Evolutionary conservation across 2,888 invertebrate species (phyloP).

Genomic region (Polyommatus icarus): DNA sequence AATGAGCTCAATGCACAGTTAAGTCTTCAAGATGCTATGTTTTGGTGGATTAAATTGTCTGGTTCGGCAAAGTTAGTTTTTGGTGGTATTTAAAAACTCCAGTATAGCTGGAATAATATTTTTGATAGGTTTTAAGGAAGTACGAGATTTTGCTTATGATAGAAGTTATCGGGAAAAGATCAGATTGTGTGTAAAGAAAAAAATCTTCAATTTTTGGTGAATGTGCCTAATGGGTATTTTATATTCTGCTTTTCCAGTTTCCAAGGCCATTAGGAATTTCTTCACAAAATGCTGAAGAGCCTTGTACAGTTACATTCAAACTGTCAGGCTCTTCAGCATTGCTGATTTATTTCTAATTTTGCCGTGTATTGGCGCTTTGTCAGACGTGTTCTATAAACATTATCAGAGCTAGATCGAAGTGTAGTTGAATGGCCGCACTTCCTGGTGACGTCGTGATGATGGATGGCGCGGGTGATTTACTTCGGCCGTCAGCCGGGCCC

Average conservation of each 20-base stretch:
- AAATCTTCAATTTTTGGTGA: too few species aligned
- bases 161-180: too few species aligned
- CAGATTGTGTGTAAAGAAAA: too few species aligned
- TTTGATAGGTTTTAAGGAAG: too few species aligned
- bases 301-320: too few species aligned
- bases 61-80: background rate
- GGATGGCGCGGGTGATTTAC: constrained; percentile 62
- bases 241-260: background rate
- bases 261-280: background rate
- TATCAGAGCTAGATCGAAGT: constrained; percentile 24
- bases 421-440: constrained; percentile 42
- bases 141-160: too few species aligned
- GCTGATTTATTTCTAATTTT: background rate
- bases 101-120: too few species aligned
- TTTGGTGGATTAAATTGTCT: background rate
- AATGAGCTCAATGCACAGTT: constrained; percentile 7
- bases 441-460: constrained; percentile 50
- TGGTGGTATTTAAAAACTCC: background rate
- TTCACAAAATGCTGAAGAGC: background rate
- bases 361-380: background rate
- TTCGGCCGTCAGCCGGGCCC: constrained; percentile 56
- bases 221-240: background rate
- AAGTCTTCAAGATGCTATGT: background rate
- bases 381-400: background rate
- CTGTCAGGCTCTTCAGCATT: background rate